Conservation (phyloP, 2,797 vertebrate species). For the Gymnopithys bicolor region DNA sequence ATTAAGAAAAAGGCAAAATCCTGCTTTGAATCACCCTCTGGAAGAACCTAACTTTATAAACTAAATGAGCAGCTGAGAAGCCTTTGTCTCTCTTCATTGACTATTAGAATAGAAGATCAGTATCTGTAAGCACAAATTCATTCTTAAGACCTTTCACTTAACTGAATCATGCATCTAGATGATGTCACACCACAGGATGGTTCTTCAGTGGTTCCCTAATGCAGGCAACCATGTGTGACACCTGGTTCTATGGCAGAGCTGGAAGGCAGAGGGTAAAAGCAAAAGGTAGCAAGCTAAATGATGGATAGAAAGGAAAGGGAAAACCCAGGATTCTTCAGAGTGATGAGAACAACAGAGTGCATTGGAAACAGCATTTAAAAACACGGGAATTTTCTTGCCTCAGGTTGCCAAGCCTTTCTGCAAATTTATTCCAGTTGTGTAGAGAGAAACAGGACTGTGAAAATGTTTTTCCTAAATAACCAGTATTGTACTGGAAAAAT, state of each 20-base stretch:
- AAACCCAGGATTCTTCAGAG: neutral
- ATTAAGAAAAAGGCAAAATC: neutral
- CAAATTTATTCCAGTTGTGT: neutral
- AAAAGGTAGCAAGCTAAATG: neutral
- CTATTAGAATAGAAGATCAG: neutral
- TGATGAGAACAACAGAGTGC: neutral
- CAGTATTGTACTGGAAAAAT: neutral
- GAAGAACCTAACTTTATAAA: neutral
- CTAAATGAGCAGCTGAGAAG: constrained; percentile 12
- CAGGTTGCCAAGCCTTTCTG: neutral
- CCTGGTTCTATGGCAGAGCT: neutral
- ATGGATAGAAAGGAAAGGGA: neutral
- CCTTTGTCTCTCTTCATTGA: constrained; percentile 11
- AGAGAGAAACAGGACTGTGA: neutral
- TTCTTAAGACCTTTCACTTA: constrained; percentile 11
- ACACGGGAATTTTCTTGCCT: neutral
- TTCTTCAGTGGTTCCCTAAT: neutral
- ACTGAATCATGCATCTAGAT: neutral
- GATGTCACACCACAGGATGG: rapidly evolving
- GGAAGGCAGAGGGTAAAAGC: neutral
- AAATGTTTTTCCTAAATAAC: neutral
- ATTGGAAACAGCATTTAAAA: neutral
- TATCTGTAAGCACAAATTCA: constrained; percentile 22
- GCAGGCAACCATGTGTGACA: neutral
- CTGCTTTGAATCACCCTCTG: neutral